Conservation (phyloP, 2,888 invertebrate species). For the Oegoconia quadripuncta region DNA sequence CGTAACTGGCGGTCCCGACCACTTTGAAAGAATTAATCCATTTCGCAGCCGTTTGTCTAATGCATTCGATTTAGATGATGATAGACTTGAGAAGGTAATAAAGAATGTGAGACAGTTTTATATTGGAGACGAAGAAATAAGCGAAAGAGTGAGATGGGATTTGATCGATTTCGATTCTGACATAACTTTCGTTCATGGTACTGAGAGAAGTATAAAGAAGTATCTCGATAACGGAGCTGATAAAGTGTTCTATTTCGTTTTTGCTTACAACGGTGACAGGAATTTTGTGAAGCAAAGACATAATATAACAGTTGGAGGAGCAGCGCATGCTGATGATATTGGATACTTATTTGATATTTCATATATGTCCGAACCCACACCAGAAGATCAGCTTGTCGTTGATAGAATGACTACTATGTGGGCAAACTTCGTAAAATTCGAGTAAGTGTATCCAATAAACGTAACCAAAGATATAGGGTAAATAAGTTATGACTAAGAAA, state of each 20-base stretch:
- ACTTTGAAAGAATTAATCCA: not conserved
- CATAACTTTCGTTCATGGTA: constrained; percentile 4
- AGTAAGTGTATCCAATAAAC: not conserved
- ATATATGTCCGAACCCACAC: constrained; percentile 13
- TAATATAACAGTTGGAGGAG: constrained; percentile 25
- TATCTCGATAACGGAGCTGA: constrained; percentile 30
- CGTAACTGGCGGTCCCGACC: constrained; percentile 2
- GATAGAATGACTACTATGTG: constrained; percentile 54
- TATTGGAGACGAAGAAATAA: constrained; percentile 5
- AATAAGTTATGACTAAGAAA: too few species aligned
- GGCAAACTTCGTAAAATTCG: constrained; percentile 22
- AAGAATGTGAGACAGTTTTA: constrained; percentile 2
- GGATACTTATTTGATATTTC: constrained; percentile 42
- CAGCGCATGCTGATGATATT: constrained; percentile 44
- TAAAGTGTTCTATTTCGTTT: constrained; percentile 2
- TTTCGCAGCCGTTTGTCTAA: not conserved
- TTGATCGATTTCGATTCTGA: constrained; percentile 1
- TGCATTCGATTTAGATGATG: constrained; percentile 24
- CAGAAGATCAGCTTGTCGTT: constrained; percentile 38
- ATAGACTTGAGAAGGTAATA: constrained; percentile 18
- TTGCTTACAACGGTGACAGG: constrained; percentile 27
- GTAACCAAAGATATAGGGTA: too few species aligned
- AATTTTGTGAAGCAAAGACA: constrained; percentile 24
- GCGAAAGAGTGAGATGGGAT: not conserved
- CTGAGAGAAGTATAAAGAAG: constrained; percentile 25